These are phyloP conservation scores for Lagenorhynchus albirostris DNA, from an alignment of 2,113 vertebrate genomes.

Conservation along the genomic window DNA sequence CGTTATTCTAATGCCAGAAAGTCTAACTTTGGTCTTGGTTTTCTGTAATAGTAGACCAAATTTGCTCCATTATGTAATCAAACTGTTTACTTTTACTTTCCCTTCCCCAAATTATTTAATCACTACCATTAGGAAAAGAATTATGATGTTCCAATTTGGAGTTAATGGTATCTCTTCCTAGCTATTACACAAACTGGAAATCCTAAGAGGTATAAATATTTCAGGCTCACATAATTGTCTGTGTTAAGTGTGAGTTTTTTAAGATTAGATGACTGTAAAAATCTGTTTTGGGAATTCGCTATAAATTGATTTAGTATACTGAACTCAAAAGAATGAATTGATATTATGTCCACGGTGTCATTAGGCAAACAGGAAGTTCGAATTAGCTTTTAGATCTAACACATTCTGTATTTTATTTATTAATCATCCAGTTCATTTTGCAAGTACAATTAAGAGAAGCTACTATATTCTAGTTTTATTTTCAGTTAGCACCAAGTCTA, in stretches of 20 bases:
- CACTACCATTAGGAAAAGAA: slow-evolving; percentile 8
- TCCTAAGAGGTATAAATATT: slow-evolving; percentile 33
- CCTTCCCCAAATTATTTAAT: neutral
- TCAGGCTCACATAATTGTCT: slow-evolving; percentile 54
- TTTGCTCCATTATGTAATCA: slow-evolving; percentile 34
- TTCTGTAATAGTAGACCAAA: neutral
- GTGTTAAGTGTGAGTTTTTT: slow-evolving; percentile 59
- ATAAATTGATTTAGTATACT: slow-evolving; percentile 68
- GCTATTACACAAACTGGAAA: slow-evolving; percentile 29
- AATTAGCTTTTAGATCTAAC: slow-evolving; percentile 61
- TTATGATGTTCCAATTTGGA: neutral
- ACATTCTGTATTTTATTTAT: slow-evolving; percentile 62
- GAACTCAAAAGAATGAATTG: slow-evolving; percentile 61
- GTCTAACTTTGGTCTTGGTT: slow-evolving; percentile 20
- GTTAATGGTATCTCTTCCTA: neutral
- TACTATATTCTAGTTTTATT: slow-evolving; percentile 31
- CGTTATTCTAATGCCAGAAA: neutral
- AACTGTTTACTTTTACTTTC: neutral
- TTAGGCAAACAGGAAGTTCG: slow-evolving; percentile 63
- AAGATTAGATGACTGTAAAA: slow-evolving; percentile 62
- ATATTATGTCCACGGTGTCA: slow-evolving; percentile 71
- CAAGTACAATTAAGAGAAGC: neutral
- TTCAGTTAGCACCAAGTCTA: slow-evolving; percentile 36
- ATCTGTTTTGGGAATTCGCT: slow-evolving; percentile 59
- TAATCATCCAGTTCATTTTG: slow-evolving; percentile 60